A percentile compares a stretch with the other conserved stretches of the same genome.
Conservation (phyloP, 2,797 vertebrate genomes). For the Cossypha heuglini region DNA sequence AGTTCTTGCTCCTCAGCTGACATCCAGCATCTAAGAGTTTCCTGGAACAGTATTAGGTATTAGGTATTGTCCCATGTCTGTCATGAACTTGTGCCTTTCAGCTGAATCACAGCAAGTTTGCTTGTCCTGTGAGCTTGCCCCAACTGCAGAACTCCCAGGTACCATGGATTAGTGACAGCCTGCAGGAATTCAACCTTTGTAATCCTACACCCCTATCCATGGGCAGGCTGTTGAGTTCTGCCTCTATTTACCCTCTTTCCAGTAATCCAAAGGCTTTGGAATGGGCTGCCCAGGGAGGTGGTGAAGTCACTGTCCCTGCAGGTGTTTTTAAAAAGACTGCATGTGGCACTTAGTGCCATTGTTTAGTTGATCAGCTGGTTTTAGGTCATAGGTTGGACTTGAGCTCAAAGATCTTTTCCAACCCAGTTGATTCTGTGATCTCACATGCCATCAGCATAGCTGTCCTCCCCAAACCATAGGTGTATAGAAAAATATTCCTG, state of each 20-base stretch:
- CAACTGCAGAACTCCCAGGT: rapidly evolving
- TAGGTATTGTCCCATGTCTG: background rate
- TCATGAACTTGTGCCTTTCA: background rate
- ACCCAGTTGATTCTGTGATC: background rate
- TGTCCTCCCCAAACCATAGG: background rate
- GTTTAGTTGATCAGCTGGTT: background rate
- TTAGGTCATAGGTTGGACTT: background rate
- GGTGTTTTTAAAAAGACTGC: background rate
- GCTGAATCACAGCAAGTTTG: background rate
- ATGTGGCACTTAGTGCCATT: background rate
- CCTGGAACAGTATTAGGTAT: background rate
- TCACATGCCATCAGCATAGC: rapidly evolving
- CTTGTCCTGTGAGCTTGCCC: background rate
- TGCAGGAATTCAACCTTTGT: background rate
- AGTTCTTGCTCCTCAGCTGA: background rate
- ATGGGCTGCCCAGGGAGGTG: background rate
- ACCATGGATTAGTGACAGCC: background rate
- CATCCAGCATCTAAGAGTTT: background rate
- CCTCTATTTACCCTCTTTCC: background rate
- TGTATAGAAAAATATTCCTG: background rate
- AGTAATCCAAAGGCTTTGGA: background rate
- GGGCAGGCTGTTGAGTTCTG: background rate
- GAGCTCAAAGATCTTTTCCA: background rate
- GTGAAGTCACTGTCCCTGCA: background rate
- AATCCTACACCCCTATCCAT: background rate